These are phyloP conservation scores for Desmophyllum pertusum DNA, from an alignment of 92 coral and sea anemone species.

Conservation along the genomic window DNA sequence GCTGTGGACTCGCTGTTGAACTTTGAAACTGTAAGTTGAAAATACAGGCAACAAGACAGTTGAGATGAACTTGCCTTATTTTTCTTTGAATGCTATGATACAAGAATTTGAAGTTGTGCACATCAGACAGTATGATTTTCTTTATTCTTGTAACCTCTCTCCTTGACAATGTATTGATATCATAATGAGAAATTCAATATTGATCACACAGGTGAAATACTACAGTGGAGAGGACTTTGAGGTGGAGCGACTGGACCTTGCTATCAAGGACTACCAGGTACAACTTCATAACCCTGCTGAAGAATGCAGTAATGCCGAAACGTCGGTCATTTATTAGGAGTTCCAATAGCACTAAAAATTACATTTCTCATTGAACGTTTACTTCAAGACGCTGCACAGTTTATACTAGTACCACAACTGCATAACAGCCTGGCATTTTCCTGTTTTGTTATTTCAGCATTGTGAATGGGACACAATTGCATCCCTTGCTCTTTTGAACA, in stretches of 20 bases:
- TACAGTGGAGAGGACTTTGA: conserved; percentile 97
- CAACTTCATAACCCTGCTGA: not conserved
- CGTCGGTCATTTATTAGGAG: too few species aligned
- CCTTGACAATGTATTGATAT: not conserved
- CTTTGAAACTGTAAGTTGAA: conserved; percentile 93
- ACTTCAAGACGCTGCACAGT: too few species aligned
- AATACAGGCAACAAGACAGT: not conserved
- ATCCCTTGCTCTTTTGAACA: conserved; percentile 82
- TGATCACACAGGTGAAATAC: conserved; percentile 76
- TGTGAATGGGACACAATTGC: conserved; percentile 94
- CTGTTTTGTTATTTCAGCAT: conserved; percentile 60
- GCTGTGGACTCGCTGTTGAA: conserved; percentile 96
- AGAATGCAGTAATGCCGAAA: not conserved
- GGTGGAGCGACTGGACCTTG: conserved; percentile 82
- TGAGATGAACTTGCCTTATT: too few species aligned
- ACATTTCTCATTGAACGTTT: too few species aligned
- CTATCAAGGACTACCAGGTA: conserved; percentile 92
- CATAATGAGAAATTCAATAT: not conserved
- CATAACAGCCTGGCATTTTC: not conserved
- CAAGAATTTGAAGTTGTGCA: too few species aligned
- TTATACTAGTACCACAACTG: too few species aligned
- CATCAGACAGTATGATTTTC: not conserved
- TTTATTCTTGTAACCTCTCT: not conserved
- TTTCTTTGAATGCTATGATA: too few species aligned
- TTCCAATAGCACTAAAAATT: too few species aligned